Evolutionary conservation across 2,113 vertebrate genomes (phyloP).

Genomic region (Engystomops pustulosus): DNA sequence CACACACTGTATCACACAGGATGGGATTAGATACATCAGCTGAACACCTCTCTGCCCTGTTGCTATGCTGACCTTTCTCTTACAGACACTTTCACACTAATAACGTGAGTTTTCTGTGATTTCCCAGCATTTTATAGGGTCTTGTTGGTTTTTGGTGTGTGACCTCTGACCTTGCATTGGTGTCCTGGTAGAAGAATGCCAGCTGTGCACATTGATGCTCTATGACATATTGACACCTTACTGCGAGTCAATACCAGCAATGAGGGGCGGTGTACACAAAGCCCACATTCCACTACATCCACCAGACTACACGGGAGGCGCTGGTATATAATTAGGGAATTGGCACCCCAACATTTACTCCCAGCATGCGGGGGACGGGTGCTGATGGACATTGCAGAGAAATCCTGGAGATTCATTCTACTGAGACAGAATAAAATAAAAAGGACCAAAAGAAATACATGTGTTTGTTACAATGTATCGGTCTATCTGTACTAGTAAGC

Average conservation of each 20-base stretch:
- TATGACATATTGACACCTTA: slow-evolving; percentile 8
- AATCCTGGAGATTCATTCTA: too few species aligned
- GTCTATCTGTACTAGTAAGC: too few species aligned
- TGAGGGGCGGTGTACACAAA: background rate
- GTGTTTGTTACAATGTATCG: too few species aligned
- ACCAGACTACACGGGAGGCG: too few species aligned
- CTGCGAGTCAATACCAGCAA: background rate
- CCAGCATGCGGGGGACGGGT: too few species aligned
- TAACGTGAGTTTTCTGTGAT: background rate
- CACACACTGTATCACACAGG: background rate
- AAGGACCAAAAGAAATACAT: too few species aligned
- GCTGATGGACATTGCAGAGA: too few species aligned
- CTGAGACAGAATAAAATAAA: too few species aligned
- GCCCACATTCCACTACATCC: background rate
- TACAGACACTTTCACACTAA: background rate
- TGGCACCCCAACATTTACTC: too few species aligned
- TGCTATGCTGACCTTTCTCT: background rate
- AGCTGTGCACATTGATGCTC: background rate
- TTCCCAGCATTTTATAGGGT: background rate
- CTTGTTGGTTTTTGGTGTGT: background rate
- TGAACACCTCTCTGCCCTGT: background rate
- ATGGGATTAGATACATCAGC: too few species aligned
- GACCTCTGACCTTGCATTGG: background rate
- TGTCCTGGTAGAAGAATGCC: background rate
- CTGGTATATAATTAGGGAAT: too few species aligned